Percentiles rank a stretch among this genome's conserved stretches.
These are phyloP conservation scores for Abrostola triplasia DNA, from an alignment of 2,888 invertebrate species.

Conservation along the genomic window DNA sequence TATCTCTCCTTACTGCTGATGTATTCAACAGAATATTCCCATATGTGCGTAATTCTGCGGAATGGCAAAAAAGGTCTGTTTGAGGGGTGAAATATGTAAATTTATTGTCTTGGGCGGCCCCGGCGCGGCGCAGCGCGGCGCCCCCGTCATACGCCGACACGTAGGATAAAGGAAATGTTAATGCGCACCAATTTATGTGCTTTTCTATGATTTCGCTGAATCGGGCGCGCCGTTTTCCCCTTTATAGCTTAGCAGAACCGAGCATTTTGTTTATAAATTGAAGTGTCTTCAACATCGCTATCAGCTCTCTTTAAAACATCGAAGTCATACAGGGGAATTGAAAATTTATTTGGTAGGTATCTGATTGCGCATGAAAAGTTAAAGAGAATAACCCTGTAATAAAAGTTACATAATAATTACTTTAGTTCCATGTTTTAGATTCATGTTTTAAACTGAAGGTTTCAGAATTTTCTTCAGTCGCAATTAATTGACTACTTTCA, in stretches of 20 bases:
- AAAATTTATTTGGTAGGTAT: neutral
- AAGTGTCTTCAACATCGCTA: slow-evolving; percentile 66
- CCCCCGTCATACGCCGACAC: slow-evolving; percentile 88
- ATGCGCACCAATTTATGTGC: slow-evolving; percentile 88
- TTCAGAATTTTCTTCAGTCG: no score
- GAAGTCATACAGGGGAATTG: slow-evolving; percentile 7
- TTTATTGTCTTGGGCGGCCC: slow-evolving; percentile 88
- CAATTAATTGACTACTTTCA: no score
- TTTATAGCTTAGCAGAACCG: slow-evolving; percentile 71
- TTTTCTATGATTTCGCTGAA: slow-evolving; percentile 89
- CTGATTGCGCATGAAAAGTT: neutral
- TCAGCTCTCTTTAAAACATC: slow-evolving; percentile 44
- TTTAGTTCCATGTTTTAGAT: no score
- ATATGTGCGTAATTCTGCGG: slow-evolving; percentile 89
- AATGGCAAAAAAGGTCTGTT: slow-evolving; percentile 89
- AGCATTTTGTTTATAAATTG: slow-evolving; percentile 76
- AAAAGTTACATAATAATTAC: no score
- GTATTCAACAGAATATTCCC: slow-evolving; percentile 88
- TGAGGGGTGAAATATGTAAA: slow-evolving; percentile 89
- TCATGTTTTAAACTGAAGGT: no score
- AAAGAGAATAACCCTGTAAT: no score
- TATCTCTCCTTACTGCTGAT: slow-evolving; percentile 87
- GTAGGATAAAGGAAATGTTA: slow-evolving; percentile 89
- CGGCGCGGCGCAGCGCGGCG: slow-evolving; percentile 71
- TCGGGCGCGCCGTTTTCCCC: slow-evolving; percentile 81